Base-by-base conservation (phyloP, 2,888 invertebrate species). In the Cheilosia impressa region DNA sequence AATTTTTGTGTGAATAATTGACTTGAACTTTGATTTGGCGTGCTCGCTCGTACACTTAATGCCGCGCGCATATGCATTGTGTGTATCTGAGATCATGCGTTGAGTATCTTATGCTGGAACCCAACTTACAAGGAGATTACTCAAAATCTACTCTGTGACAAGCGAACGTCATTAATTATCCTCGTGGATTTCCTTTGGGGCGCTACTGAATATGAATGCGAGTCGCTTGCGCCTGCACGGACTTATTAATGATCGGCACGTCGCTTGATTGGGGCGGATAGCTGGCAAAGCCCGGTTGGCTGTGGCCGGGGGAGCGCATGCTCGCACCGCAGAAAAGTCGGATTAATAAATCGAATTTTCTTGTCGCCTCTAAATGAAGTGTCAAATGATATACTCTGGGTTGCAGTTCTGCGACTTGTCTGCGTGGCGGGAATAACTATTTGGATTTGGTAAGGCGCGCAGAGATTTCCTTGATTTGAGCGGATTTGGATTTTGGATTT, bases 301-400 rank as follows among this genome's bases (percentile, higher is more conserved):
- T 60, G 68, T 65, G 57, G 80, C 60, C 66, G 41, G 66, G n/a
- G 27, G 60, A 45, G 19, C 31, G 60, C 45, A 2, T 19, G 50
- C n/a, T 52, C 27, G 31, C 65, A 65, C 77, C 47, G 66, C 65
- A 57, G 62, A 55, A 78, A 66, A 68, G 43, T 73, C 72, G 71
- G 72, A 81, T 85, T 85, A 85, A 81, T 85, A 85, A 85, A 85
- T 80, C 85, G 85, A 85, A 85, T 85, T 85, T 77, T 75, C 85
- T 85, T 87, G 87, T 87, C 84, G 85, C 88, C 85, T 88, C 55
- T 90, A 91, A 91, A 91, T 91, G 89, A 91, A 90, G 91, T 91
- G 91, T 91, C 91, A 91, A 91, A 91, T 90, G 90, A 91, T 90
- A 90, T 84, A 65, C 75, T 41, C 19, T 43, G 69, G 55, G 60